phyloP scores from a whole-genome alignment of 2,797 vertebrate genomes.

The Pangasius macronema region DNA sequence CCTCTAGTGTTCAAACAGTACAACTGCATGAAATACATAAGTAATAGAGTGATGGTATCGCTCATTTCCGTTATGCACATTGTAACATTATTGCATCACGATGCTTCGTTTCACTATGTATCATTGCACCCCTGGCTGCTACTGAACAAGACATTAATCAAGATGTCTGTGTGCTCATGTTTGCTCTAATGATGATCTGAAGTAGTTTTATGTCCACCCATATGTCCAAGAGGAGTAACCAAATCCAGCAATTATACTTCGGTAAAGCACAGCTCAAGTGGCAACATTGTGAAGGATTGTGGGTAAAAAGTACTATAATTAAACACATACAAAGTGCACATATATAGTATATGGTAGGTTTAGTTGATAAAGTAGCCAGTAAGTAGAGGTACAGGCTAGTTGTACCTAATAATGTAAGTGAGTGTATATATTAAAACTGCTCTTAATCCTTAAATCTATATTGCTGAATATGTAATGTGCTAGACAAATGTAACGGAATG shows the following conservation, averaged over 20 bases:
- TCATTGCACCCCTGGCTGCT: neutral
- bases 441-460: neutral
- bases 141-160: neutral
- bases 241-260: neutral
- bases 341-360: neutral
- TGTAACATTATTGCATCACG: neutral
- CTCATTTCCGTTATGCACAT: neutral
- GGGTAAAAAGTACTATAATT: neutral
- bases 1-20: neutral
- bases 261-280: neutral
- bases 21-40: neutral
- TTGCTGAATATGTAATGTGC: neutral
- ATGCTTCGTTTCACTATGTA: neutral
- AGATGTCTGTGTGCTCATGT: neutral
- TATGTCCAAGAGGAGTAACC: neutral
- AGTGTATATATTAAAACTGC: neutral
- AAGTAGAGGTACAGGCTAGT: neutral
- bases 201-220: neutral
- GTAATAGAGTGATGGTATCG: neutral
- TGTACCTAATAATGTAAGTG: neutral
- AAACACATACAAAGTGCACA: neutral
- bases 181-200: neutral
- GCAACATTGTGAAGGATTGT: neutral
- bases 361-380: neutral
- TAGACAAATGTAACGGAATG: neutral